Percentiles rank a stretch among this genome's conserved stretches.
These are phyloP conservation scores for Parotocinclus haroldoi DNA, from an alignment of 2,797 vertebrate species.

Conservation along the genomic window DNA sequence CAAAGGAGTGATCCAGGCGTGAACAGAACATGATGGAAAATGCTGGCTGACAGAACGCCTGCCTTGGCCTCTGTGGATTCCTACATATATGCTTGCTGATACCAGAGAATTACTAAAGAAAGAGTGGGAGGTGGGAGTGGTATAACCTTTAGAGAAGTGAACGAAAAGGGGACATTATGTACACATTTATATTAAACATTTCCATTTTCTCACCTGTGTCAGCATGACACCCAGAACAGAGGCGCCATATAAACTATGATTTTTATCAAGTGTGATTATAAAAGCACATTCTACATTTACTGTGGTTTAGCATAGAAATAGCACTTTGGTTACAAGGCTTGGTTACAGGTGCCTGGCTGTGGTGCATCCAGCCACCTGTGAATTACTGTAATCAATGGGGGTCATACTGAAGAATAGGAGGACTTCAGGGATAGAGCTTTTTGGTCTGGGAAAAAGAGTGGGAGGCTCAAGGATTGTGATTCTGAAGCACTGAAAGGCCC, in stretches of 20 bases:
- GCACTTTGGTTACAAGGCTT: conserved; percentile 55
- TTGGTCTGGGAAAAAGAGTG: conserved; percentile 25
- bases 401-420: conserved; percentile 56
- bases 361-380: conserved; percentile 51
- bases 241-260: neutral
- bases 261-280: no score
- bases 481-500: conserved; percentile 54
- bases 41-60: conserved; percentile 29
- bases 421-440: conserved; percentile 63
- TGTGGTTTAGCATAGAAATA: neutral
- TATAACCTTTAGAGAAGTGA: conserved; percentile 16
- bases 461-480: neutral
- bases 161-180: conserved; percentile 21
- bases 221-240: conserved; percentile 21
- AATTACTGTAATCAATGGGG: conserved; percentile 62
- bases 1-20: conserved; percentile 10
- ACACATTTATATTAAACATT: conserved; percentile 23
- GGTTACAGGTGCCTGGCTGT: conserved; percentile 55
- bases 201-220: conserved; percentile 17
- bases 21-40: conserved; percentile 19
- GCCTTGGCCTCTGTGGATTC: conserved; percentile 23
- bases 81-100: conserved; percentile 13
- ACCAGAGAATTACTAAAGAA: conserved; percentile 1
- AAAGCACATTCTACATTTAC: neutral
- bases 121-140: neutral